A percentile compares a stretch with the other conserved stretches of the same genome.
Conservation (phyloP, 1,140 invertebrate species). For the Microplitis mediator region DNA sequence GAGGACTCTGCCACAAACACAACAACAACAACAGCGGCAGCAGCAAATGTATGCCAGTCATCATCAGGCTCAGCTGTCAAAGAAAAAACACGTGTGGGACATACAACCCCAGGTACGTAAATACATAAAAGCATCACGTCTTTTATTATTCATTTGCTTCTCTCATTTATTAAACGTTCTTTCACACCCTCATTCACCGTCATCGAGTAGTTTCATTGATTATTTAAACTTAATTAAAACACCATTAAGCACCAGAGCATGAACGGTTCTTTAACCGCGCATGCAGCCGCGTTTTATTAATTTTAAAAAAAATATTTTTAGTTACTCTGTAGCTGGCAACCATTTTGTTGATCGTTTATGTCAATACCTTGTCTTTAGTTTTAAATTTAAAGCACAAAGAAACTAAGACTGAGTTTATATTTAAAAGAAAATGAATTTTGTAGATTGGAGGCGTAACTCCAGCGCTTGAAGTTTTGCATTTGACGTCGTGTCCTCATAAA, state of each 20-base stretch:
- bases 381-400: too few relatives aligned
- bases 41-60: constrained; percentile 45
- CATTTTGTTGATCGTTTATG: too few relatives aligned
- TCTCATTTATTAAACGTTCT: neutral
- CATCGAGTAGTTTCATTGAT: neutral
- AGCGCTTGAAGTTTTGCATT: constrained; percentile 41
- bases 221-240: too few relatives aligned
- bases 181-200: neutral
- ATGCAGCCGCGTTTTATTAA: too few relatives aligned
- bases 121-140: neutral
- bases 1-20: constrained; percentile 53
- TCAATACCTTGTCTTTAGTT: too few relatives aligned
- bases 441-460: constrained; percentile 52
- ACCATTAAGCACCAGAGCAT: too few relatives aligned
- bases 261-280: too few relatives aligned
- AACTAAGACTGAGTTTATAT: neutral
- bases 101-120: constrained; percentile 60
- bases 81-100: constrained; percentile 57
- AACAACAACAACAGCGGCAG: constrained; percentile 35
- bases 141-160: constrained; percentile 5
- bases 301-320: too few relatives aligned
- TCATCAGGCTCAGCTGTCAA: constrained; percentile 49
- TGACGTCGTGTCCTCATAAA: constrained; percentile 20
- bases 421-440: constrained; percentile 42
- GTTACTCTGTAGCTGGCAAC: too few relatives aligned